phyloP scores from a whole-genome alignment of 2,797 vertebrate species.

The Sphaeramia orbicularis region DNA sequence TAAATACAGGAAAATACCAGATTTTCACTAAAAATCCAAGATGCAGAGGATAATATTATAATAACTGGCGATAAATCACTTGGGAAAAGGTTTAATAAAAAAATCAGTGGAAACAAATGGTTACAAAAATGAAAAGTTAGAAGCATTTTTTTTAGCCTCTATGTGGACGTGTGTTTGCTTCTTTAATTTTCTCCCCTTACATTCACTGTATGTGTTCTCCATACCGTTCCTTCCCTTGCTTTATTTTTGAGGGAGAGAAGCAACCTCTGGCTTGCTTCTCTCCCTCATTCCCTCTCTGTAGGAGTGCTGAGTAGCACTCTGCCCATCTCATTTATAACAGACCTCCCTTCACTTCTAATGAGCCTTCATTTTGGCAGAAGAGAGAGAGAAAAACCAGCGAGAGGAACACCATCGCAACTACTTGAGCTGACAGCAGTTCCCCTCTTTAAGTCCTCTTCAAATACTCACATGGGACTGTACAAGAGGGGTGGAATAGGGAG shows the following conservation, averaged over 20 bases:
- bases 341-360: slow-evolving; percentile 82
- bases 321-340: slow-evolving; percentile 77
- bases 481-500: slow-evolving; percentile 52
- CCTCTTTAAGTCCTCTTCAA: slow-evolving; percentile 69
- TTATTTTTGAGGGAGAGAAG: not conserved
- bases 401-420: slow-evolving; percentile 69
- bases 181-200: no score
- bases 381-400: slow-evolving; percentile 59
- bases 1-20: no score
- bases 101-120: no score
- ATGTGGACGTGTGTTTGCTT: no score
- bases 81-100: no score
- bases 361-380: slow-evolving; percentile 80
- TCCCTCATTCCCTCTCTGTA: slow-evolving; percentile 45
- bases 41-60: no score
- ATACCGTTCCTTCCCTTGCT: not conserved
- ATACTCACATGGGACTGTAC: slow-evolving; percentile 64
- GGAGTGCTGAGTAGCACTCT: slow-evolving; percentile 76
- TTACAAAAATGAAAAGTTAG: no score
- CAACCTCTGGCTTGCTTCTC: slow-evolving; percentile 12
- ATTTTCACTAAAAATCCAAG: no score
- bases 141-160: no score
- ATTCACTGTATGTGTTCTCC: no score
- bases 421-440: slow-evolving; percentile 73
- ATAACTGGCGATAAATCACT: no score